Conservation (phyloP, 2,113 vertebrate species). For the Peromyscus californicus region DNA sequence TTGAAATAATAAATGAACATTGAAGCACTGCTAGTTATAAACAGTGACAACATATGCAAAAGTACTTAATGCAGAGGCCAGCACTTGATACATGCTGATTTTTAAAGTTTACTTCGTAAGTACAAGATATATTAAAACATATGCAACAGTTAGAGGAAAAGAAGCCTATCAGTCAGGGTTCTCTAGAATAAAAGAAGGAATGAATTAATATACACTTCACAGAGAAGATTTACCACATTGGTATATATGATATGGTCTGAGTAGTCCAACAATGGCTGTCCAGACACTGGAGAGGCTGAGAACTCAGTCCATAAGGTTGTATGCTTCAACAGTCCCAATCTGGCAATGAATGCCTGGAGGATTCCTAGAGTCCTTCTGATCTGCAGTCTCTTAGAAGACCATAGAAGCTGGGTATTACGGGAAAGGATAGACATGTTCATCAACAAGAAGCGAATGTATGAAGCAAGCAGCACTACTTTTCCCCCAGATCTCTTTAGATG, state of each 20-base stretch:
- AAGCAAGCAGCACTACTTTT: neutral
- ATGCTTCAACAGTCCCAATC: neutral
- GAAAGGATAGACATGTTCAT: neutral
- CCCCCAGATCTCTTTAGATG: neutral
- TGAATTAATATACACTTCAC: neutral
- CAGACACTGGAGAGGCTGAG: neutral
- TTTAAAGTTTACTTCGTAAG: slow-evolving; percentile 40
- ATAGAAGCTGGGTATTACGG: too few species aligned
- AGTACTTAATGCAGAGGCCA: neutral
- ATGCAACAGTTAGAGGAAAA: neutral
- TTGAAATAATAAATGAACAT: neutral
- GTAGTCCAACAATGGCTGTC: neutral
- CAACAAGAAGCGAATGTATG: neutral
- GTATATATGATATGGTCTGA: neutral
- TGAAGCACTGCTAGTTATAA: neutral
- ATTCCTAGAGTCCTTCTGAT: neutral
- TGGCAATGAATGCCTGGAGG: neutral
- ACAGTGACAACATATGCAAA: slow-evolving; percentile 15
- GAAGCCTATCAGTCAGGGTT: neutral
- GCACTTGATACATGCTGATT: neutral
- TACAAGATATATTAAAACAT: slow-evolving; percentile 36
- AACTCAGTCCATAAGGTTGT: neutral
- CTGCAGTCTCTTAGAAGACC: neutral
- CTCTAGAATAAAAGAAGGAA: neutral
- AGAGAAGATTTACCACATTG: neutral